Conservation (phyloP, 2,888 invertebrate genomes). For the Acanthacorydalis orientalis region DNA sequence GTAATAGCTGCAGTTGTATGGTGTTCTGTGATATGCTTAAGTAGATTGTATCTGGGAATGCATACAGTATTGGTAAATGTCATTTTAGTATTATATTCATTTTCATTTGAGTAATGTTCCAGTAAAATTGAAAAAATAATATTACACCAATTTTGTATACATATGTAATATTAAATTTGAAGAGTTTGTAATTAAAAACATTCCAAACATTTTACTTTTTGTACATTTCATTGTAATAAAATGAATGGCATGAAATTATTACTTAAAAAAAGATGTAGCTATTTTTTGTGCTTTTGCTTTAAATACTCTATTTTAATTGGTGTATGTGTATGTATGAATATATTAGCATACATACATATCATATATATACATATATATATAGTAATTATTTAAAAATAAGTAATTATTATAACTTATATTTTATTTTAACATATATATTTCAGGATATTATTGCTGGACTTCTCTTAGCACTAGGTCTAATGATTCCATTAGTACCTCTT, state of each 20-base stretch:
- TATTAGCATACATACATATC: too few species aligned
- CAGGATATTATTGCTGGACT: conserved; percentile 76
- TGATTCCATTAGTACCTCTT: conserved; percentile 55
- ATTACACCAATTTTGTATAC: background rate
- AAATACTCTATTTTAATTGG: too few species aligned
- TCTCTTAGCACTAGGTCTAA: conserved; percentile 43
- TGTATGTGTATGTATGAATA: too few species aligned
- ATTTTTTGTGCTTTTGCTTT: too few species aligned
- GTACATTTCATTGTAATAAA: too few species aligned
- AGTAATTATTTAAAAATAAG: background rate
- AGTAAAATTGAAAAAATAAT: background rate
- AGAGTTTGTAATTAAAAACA: too few species aligned
- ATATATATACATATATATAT: too few species aligned
- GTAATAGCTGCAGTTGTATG: conserved; percentile 40
- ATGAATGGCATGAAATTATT: too few species aligned
- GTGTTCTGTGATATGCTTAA: conserved; percentile 66
- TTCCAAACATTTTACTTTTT: too few species aligned
- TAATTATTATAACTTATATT: background rate
- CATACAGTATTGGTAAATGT: conserved; percentile 67
- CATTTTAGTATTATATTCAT: background rate
- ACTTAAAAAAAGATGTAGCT: too few species aligned
- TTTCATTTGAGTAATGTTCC: conserved; percentile 4
- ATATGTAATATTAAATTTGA: background rate
- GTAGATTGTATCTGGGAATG: conserved; percentile 85
- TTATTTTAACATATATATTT: conserved; percentile 17